Base-by-base conservation (phyloP, 2,888 invertebrate species). In the Cinara cedri region DNA sequence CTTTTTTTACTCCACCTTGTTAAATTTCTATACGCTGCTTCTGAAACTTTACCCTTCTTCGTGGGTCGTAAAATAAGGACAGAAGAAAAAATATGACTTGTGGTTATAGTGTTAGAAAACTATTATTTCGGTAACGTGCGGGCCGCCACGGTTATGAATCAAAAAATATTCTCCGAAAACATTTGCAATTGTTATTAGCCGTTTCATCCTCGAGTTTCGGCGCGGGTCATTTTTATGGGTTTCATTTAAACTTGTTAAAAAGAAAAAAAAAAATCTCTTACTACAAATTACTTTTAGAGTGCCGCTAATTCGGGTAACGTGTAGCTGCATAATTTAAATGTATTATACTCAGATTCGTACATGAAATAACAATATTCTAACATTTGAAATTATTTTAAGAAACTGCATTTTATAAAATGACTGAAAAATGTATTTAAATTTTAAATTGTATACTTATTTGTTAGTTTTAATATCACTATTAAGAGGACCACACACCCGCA, bases 251-350 rank as follows among this genome's bases (percentile, higher is more conserved):
- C 60, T 60, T 62, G 24, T 55, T 72, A 60, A 49, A 14, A 60
- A 68, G 34, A n/a, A 6, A 68, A 16, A 21, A n/a, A 65, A 21
- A 54, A 34, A 13, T 26, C 34, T 60, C n/a, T 46, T 49, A 14
- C 26, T 72, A 49, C 49, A 60, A 60, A 72, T 60, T 60, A 72
- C 72, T 72, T 72, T 72, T 72, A 72, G 72, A 72, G 72, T 72
- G 72, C 46, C 19, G 72, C 60, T 72, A 72, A 72, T 72, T 60
- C 60, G 72, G 60, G 44, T 72, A 49, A 60, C 72, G 72, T 72
- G 72, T 60, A 14, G 49, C 26, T 2, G 72, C 60, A 72, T 72
- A 72, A 72, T 72, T 72, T 60, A 60, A 72, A 72, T 60, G 4
- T 26, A 72, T 72, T 72, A n/a, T n/a, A 60, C 26, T 60, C 46